Evolutionary conservation across 1,140 invertebrate species (phyloP).

Genomic region (Drosophila eugracilis): DNA sequence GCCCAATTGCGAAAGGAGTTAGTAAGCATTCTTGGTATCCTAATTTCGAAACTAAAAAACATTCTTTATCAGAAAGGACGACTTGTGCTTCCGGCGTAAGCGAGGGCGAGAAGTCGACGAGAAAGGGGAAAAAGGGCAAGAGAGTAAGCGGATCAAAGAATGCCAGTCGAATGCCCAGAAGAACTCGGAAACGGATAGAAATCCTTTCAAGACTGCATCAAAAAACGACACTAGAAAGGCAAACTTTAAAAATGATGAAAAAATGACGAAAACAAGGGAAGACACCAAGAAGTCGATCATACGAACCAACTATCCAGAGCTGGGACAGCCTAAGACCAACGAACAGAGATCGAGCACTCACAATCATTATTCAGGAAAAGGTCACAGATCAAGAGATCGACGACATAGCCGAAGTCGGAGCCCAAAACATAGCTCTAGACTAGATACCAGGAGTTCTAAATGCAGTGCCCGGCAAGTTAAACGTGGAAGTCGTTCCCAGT

Average conservation of each 20-base stretch:
- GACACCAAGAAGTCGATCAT: background rate
- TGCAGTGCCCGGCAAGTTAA: background rate
- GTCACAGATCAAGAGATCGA: conserved; percentile 3
- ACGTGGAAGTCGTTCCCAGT: conserved; percentile 32
- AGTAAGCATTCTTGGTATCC: conserved; percentile 5
- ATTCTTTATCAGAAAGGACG: conserved; percentile 62
- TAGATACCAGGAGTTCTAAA: conserved; percentile 2
- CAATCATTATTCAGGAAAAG: background rate
- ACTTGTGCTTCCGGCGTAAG: conserved; percentile 73
- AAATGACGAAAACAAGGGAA: background rate
- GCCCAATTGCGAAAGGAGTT: conserved; percentile 74
- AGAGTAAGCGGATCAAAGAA: conserved; percentile 4
- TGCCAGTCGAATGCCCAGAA: background rate
- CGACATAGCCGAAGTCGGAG: conserved; percentile 35
- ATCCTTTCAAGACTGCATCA: conserved; percentile 4
- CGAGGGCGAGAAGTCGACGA: conserved; percentile 1
- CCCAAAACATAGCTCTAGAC: conserved; percentile 10
- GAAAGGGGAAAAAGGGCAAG: background rate
- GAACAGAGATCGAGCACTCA: conserved; percentile 6
- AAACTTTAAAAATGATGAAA: background rate
- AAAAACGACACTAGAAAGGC: background rate
- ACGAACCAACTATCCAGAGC: conserved; percentile 18
- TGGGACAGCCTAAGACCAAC: background rate
- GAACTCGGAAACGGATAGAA: conserved; percentile 7
- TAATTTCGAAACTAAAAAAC: background rate